Conservation (phyloP, 2,113 vertebrate genomes). For the Halcyon malimbica region DNA sequence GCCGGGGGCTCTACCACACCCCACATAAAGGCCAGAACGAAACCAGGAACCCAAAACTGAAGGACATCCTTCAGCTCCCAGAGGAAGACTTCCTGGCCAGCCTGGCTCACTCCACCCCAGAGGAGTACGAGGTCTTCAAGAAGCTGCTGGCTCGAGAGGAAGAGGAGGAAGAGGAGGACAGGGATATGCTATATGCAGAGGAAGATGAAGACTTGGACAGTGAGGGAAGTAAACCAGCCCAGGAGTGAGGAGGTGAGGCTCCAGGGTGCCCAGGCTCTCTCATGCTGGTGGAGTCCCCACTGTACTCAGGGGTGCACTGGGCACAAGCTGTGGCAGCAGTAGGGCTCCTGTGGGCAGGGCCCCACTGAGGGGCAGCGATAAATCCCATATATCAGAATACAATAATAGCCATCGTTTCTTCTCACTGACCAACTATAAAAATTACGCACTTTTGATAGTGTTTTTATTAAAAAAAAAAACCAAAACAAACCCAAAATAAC, state of each 20-base stretch:
- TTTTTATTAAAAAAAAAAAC: conserved; percentile 48
- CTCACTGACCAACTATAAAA: background rate
- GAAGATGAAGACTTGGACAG: background rate
- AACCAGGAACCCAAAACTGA: conserved; percentile 83
- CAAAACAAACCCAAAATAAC: background rate
- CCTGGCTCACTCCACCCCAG: conserved; percentile 76
- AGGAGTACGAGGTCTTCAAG: conserved; percentile 89
- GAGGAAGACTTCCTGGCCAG: conserved; percentile 78
- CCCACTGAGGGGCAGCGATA: background rate
- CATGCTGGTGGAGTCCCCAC: too few relatives aligned
- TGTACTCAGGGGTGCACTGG: fast-evolving
- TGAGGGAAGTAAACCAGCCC: background rate
- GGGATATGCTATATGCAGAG: background rate
- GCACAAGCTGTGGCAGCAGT: background rate
- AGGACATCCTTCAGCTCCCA: conserved; percentile 72
- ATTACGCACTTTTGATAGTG: background rate
- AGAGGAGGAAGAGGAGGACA: conserved; percentile 43
- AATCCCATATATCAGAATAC: background rate
- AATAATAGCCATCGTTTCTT: fast-evolving
- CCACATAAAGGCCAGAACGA: conserved; percentile 87
- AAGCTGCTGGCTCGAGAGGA: conserved; percentile 83
- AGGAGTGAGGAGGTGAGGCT: background rate
- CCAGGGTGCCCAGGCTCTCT: fast-evolving
- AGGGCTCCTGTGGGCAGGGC: background rate
- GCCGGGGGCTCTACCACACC: conserved; percentile 87